Evolutionary conservation across 2,888 invertebrate genomes (phyloP).

Genomic region (Drosophila mimetica): DNA sequence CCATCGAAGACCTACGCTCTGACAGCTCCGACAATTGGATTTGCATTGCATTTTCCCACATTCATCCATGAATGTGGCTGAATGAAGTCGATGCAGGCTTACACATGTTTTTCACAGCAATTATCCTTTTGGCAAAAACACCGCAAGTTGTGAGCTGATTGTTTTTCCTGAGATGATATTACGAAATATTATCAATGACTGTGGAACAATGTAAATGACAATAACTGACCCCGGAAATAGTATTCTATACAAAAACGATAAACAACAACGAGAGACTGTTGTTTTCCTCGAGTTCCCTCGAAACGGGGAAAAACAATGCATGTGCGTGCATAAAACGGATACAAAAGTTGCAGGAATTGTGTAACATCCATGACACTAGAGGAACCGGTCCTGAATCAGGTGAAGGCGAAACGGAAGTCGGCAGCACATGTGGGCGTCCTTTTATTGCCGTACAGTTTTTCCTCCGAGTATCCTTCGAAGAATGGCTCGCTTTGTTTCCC

Average conservation of each 20-base stretch:
- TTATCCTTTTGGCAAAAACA: constrained; percentile 59
- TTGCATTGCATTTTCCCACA: constrained; percentile 69
- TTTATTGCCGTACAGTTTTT: constrained; percentile 5
- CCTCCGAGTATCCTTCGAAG: constrained; percentile 1
- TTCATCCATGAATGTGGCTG: constrained; percentile 49
- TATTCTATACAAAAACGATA: constrained; percentile 37
- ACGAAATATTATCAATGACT: constrained; percentile 51
- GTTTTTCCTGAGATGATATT: constrained; percentile 47
- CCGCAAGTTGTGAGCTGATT: constrained; percentile 59
- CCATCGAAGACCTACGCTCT: constrained; percentile 78
- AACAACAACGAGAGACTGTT: constrained; percentile 34
- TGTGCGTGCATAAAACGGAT: constrained; percentile 41
- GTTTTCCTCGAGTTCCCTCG: constrained; percentile 31
- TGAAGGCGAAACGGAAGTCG: constrained; percentile 48
- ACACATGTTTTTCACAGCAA: constrained; percentile 61
- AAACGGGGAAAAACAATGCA: constrained; percentile 20
- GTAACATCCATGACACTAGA: constrained; percentile 41
- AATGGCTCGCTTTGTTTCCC: constrained; percentile 22
- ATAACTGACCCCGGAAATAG: constrained; percentile 41
- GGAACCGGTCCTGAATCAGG: constrained; percentile 40
- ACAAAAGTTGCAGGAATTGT: constrained; percentile 55
- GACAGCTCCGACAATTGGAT: constrained; percentile 74
- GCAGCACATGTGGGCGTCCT: constrained; percentile 38
- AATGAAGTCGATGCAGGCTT: constrained; percentile 58
- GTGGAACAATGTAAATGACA: constrained; percentile 15